Evolutionary conservation across 2,113 vertebrate genomes (phyloP).

Genomic region (Hassar affinis): DNA sequence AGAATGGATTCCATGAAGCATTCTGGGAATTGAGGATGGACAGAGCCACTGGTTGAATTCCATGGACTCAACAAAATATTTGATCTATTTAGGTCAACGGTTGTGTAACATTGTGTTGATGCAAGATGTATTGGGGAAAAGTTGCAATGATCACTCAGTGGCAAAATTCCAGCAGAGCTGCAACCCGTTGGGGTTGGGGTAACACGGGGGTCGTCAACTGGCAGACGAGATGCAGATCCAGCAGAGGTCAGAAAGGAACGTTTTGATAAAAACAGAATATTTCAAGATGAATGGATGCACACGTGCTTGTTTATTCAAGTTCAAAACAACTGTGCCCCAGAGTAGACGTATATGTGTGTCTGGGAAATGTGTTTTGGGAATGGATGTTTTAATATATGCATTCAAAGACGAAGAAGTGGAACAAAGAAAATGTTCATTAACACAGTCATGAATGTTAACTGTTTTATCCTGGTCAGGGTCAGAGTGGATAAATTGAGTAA

Average conservation of each 20-base stretch:
- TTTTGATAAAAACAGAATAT: no score
- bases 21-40: slow-evolving; percentile 3
- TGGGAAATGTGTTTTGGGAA: no score
- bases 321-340: no score
- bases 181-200: neutral
- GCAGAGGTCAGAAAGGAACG: neutral
- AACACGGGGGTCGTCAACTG: neutral
- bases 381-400: no score
- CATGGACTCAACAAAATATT: neutral
- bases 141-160: neutral
- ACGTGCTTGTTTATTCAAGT: no score
- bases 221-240: neutral
- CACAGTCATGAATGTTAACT: neutral
- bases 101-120: neutral
- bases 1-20: slow-evolving; percentile 10
- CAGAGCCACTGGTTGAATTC: neutral
- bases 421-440: neutral
- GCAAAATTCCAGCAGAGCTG: neutral
- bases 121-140: neutral
- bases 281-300: no score
- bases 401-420: no score
- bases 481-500: neutral
- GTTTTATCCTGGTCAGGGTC: neutral
- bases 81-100: neutral
- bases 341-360: no score